Percentiles rank a stretch among this genome's conserved stretches.
Conservation (phyloP, 2,113 vertebrate species). For the Xerus inauris region DNA sequence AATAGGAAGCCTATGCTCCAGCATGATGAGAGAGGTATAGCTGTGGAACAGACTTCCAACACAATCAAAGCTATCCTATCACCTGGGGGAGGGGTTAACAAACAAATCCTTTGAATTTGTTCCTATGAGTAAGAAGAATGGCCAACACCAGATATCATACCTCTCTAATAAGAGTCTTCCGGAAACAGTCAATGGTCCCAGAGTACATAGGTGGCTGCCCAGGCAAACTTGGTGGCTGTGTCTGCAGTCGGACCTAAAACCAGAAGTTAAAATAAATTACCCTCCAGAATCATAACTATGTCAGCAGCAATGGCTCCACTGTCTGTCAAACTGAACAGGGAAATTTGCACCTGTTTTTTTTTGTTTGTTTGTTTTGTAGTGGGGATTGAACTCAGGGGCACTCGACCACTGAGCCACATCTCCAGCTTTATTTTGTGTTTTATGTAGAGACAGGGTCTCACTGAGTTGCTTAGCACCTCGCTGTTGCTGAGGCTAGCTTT, state of each 20-base stretch:
- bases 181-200: slow-evolving; percentile 97
- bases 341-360: background rate
- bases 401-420: too few relatives aligned
- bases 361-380: too few relatives aligned
- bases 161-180: slow-evolving; percentile 94
- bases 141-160: slow-evolving; percentile 81
- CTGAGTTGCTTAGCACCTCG: too few relatives aligned
- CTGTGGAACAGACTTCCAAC: background rate
- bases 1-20: background rate
- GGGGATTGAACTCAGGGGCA: too few relatives aligned
- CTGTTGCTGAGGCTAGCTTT: too few relatives aligned
- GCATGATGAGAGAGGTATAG: background rate
- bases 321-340: background rate
- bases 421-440: too few relatives aligned
- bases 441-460: too few relatives aligned
- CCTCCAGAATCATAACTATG: background rate
- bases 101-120: background rate
- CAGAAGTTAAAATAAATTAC: slow-evolving; percentile 49
- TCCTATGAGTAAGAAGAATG: background rate
- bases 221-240: slow-evolving; percentile 91
- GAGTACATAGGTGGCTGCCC: slow-evolving; percentile 90
- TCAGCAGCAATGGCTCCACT: background rate
- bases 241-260: slow-evolving; percentile 96
- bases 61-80: background rate
- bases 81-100: background rate